phyloP scores from a whole-genome alignment of 2,797 vertebrate species.

The Alca torda region DNA sequence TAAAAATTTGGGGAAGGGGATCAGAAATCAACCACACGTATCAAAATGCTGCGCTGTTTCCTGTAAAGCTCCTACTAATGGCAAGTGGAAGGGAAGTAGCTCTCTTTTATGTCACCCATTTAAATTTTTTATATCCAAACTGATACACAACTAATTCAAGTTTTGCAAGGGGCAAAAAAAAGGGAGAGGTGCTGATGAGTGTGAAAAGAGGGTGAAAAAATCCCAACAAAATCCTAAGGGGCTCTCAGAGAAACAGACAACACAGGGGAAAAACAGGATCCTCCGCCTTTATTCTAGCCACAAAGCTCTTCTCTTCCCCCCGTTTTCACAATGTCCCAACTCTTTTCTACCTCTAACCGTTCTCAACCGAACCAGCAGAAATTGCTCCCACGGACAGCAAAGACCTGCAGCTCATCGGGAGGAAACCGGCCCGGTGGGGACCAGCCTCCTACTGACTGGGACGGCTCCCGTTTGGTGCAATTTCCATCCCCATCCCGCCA shows the following conservation, averaged over 20 bases:
- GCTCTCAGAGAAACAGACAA: neutral
- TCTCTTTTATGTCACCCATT: neutral
- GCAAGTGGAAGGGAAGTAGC: neutral
- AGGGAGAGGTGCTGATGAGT: neutral
- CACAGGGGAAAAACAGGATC: neutral
- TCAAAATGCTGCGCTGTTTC: neutral
- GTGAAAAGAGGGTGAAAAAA: neutral
- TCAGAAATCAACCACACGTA: neutral
- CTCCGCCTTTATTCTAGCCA: neutral
- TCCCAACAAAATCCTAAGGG: neutral
- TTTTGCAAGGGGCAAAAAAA: neutral
- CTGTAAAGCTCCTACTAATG: neutral
- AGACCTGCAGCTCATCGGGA: neutral
- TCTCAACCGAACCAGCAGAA: neutral
- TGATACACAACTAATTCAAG: neutral
- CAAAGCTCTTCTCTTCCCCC: neutral
- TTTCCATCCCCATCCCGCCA: neutral
- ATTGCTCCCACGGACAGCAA: neutral
- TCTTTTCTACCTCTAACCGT: neutral
- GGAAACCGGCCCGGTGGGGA: fast-evolving
- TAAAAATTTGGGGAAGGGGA: neutral
- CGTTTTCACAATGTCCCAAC: neutral
- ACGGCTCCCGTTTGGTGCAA: neutral
- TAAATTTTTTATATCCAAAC: neutral
- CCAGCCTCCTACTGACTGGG: fast-evolving